Base-by-base conservation (phyloP, 1,140 invertebrate genomes). In the Zophobas atratus region DNA sequence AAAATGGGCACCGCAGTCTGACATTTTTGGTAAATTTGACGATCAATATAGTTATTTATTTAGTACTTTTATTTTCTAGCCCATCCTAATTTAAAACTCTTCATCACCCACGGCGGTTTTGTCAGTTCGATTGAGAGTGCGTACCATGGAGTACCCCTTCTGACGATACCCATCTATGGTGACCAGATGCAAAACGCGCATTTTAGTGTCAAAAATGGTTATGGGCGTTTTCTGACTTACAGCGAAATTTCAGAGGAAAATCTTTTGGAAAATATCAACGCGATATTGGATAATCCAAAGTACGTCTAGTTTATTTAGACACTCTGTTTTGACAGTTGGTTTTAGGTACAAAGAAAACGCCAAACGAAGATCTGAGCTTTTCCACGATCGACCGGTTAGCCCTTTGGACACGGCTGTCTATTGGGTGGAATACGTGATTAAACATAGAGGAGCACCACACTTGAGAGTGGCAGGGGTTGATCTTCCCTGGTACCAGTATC, bases 1-100 rank as follows among this genome's bases (percentile, higher is more conserved):
- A 20, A 90, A 90, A 73, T 94, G 93, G 93, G 82, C 93, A 3
- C 93, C 93, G 0, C 93, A 94, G 82, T 90, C 90, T 73, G 92
- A 93, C 81, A 87, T 94, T 79, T 84, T 94, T 78, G 89, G 92
- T 93, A 84, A 34, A 20, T 32, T 48, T 53, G n/a, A 0, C n/a
- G 36, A 32, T 41, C 34, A 41, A 72, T 73, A n/a, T n/a, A n/a
- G n/a, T n/a, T n/a, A 49, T 70, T 55, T 32, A 33, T 57, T 75
- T n/a, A 43, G 32, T 1, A 32, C 48, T 8, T 39, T 67, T 60
- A 32, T 33, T 78, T 85, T 79, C 34, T 48, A 51, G 80, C 79
- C 20, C 81, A 82, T 71, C 81, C 79, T n/a, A 82, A 82, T 63
- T 38, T 81, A 20, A 81, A 79, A 77, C 60, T 82, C 1, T 82